Evolutionary conservation across 2,113 vertebrate species (phyloP).

Genomic region (Chaetodon auriga): DNA sequence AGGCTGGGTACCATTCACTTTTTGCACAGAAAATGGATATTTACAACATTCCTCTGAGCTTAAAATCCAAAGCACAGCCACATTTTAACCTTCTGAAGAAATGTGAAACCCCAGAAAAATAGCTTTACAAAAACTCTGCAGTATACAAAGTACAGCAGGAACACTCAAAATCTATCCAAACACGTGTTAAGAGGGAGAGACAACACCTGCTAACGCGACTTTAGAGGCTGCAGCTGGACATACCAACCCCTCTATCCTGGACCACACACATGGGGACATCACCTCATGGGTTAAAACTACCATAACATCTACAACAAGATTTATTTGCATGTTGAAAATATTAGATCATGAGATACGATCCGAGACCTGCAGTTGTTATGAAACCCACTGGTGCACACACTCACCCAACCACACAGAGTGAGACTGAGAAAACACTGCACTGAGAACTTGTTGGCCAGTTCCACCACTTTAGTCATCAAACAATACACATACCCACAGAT

Average conservation of each 20-base stretch:
- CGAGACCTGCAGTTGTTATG: conserved; percentile 11
- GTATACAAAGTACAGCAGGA: not conserved
- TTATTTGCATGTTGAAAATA: conserved; percentile 36
- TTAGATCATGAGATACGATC: not conserved
- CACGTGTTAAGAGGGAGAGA: not conserved
- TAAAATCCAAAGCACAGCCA: not conserved
- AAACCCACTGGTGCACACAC: conserved; percentile 36
- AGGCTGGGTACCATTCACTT: not conserved
- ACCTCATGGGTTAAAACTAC: not conserved
- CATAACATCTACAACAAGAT: not conserved
- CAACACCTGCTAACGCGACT: not conserved
- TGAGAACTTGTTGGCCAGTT: not conserved
- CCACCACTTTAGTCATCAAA: not conserved
- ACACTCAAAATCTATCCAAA: not conserved
- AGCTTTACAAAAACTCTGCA: not conserved
- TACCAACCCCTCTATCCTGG: not conserved
- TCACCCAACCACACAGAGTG: conserved; percentile 6
- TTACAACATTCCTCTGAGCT: not conserved
- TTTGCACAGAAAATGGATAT: not conserved
- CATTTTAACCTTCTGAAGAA: not conserved
- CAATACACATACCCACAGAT: not conserved
- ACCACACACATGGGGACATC: not conserved
- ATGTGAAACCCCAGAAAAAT: not conserved
- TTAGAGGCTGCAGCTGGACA: conserved; percentile 4
- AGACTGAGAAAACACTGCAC: conserved; percentile 27